Conservation (phyloP, 2,888 invertebrate species). For the Spialia ferax region DNA sequence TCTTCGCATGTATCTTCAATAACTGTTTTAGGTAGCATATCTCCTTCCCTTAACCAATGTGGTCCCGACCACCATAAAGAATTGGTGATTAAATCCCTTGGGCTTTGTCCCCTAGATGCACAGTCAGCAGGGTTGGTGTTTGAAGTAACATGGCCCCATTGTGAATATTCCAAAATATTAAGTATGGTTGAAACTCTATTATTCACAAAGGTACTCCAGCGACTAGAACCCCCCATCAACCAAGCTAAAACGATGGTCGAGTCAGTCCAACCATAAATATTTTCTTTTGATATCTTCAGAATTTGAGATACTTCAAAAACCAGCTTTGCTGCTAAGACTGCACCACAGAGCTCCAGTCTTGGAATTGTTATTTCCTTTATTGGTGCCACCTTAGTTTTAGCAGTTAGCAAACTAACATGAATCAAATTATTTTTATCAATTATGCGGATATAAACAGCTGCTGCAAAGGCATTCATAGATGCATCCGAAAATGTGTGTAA, state of each 20-base stretch:
- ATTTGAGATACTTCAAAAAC: constrained; percentile 11
- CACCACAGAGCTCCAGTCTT: constrained; percentile 8
- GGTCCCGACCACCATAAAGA: constrained; percentile 4
- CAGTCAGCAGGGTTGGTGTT: constrained; percentile 13
- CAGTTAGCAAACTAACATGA: background rate
- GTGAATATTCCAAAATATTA: constrained; percentile 32
- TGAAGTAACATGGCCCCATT: constrained; percentile 43
- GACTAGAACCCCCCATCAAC: constrained; percentile 13
- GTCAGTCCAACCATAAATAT: constrained; percentile 18
- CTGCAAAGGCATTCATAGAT: background rate
- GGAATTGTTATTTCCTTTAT: constrained; percentile 39
- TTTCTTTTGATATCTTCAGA: constrained; percentile 10
- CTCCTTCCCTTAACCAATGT: background rate
- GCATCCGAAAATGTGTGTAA: constrained; percentile 4
- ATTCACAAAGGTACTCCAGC: constrained; percentile 24
- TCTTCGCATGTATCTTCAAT: background rate
- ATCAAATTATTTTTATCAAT: background rate
- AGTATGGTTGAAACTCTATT: constrained; percentile 21
- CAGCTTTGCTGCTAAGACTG: constrained; percentile 10
- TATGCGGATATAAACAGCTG: constrained; percentile 1
- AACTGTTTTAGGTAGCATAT: constrained; percentile 3
- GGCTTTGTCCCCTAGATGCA: constrained; percentile 1
- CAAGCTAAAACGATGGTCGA: constrained; percentile 19
- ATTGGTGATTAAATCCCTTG: background rate
- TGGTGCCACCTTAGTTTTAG: constrained; percentile 2